Percentiles rank a stretch among this genome's conserved stretches.
Conservation (phyloP, 2,113 vertebrate species). For the Pachypanchax playfairii region DNA sequence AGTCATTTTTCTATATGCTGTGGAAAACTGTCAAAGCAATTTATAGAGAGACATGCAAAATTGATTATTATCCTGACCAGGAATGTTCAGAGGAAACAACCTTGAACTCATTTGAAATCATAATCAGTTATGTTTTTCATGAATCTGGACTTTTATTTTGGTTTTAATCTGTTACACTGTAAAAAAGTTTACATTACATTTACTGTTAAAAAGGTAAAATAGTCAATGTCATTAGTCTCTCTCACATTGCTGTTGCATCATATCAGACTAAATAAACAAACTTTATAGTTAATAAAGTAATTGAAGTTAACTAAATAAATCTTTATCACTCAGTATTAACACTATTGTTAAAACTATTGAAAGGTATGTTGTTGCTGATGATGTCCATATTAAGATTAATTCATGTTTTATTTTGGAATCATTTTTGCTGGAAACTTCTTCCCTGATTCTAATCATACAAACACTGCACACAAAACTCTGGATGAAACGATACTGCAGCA, state of each 20-base stretch:
- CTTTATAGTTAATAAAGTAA: no score
- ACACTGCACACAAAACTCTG: no score
- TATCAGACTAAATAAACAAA: neutral
- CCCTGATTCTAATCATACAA: neutral
- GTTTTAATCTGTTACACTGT: neutral
- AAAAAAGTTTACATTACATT: conserved; percentile 7
- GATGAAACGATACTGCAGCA: no score
- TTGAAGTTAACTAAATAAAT: no score
- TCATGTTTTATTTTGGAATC: no score
- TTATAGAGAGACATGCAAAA: conserved; percentile 45
- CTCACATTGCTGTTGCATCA: neutral
- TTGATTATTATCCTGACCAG: conserved; percentile 45
- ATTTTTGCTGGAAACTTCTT: neutral
- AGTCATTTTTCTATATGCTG: conserved; percentile 60
- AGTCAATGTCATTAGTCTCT: neutral
- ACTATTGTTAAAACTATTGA: no score
- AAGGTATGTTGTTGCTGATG: no score
- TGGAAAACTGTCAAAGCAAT: conserved; percentile 38
- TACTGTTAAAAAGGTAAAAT: neutral
- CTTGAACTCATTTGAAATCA: conserved; percentile 50
- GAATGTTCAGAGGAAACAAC: conserved; percentile 47
- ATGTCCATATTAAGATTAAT: no score
- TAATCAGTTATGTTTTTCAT: conserved; percentile 48
- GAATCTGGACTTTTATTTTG: conserved; percentile 44
- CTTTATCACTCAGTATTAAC: no score